These are phyloP conservation scores for Ectemnius continuus DNA, from an alignment of 2,888 invertebrate species.

Conservation along the genomic window DNA sequence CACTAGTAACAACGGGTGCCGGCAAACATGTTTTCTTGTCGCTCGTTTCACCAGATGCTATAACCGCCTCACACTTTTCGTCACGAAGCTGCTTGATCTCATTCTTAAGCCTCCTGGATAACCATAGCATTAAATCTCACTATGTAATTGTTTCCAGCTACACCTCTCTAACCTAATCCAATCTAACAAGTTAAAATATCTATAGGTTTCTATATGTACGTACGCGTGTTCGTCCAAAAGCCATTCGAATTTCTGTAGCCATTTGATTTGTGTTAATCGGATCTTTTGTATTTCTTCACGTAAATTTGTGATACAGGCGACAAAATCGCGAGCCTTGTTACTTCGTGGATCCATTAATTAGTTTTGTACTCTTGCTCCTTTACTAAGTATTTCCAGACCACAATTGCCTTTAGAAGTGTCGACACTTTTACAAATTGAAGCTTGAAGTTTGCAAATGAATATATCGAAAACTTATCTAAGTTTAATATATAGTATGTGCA, in stretches of 20 bases:
- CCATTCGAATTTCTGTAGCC: constrained; percentile 65
- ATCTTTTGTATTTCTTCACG: constrained; percentile 56
- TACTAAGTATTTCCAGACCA: too few species aligned
- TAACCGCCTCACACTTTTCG: constrained; percentile 37
- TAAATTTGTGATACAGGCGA: constrained; percentile 54
- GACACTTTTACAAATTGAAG: background rate
- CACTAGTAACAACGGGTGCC: constrained; percentile 59
- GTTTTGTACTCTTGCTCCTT: too few species aligned
- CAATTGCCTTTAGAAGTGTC: too few species aligned
- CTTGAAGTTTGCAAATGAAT: background rate
- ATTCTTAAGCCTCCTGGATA: constrained; percentile 54
- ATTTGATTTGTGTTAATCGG: constrained; percentile 53
- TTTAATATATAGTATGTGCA: too few species aligned
- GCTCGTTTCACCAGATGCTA: constrained; percentile 6
- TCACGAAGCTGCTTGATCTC: constrained; percentile 56
- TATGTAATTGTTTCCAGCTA: too few species aligned
- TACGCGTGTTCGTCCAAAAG: constrained; percentile 68
- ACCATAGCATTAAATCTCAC: background rate
- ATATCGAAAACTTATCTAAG: too few species aligned
- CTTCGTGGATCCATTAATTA: constrained; percentile 56
- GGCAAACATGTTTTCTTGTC: constrained; percentile 61
- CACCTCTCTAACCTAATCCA: too few species aligned
- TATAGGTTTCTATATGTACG: constrained; percentile 17
- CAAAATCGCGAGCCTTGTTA: constrained; percentile 60
- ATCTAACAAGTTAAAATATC: background rate